These are phyloP conservation scores for Chrysolina americana DNA, from an alignment of 2,888 invertebrate genomes.

Conservation along the genomic window DNA sequence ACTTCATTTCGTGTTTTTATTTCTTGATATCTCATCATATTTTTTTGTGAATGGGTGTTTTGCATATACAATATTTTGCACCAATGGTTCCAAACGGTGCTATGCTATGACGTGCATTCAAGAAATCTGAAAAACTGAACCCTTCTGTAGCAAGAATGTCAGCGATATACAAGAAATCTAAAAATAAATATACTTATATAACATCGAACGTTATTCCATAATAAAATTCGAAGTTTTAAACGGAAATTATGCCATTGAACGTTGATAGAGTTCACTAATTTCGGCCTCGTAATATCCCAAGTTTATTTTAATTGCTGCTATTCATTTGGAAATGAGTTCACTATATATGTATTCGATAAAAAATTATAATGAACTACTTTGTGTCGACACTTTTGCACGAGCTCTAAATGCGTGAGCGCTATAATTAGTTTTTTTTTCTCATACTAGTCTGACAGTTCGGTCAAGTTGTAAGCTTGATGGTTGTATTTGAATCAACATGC, in stretches of 20 bases:
- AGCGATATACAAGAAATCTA: background rate
- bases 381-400: conserved; percentile 12
- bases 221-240: background rate
- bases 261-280: background rate
- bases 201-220: background rate
- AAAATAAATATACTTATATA: background rate
- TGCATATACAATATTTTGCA: no score
- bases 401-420: background rate
- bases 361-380: conserved; percentile 1
- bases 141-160: no score
- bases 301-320: conserved; percentile 7
- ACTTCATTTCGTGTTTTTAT: no score
- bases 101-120: no score
- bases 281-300: background rate
- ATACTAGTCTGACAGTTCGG: background rate
- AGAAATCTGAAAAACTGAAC: no score
- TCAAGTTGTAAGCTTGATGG: background rate
- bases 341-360: conserved; percentile 1
- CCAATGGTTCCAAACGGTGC: no score
- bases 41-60: no score
- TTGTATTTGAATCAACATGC: conserved; percentile 1
- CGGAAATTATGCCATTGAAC: background rate
- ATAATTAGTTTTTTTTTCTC: conserved; percentile 14
- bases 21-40: no score
- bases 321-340: background rate